Evolutionary conservation across 2,888 invertebrate species (phyloP), one percentile per base, ranked within the genome.

Genomic region (Heliconius ismenius): DNA sequence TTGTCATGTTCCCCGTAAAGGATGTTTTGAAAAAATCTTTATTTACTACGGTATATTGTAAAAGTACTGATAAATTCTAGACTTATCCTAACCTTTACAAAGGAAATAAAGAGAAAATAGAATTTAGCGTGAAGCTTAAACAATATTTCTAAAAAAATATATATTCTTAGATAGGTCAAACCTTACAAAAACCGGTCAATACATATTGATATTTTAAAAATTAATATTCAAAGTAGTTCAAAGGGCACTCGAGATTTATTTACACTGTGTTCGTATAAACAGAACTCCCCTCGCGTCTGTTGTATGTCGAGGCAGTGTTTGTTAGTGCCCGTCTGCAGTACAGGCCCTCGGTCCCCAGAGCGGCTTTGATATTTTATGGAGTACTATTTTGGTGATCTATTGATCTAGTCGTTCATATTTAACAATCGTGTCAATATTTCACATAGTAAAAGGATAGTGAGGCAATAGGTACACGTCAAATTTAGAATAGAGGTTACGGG

Each of bases 281-380:
- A 92, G 91, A 91, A 88, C 84, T 86, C 87, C 85, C 86, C 85
- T 82, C 82, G 85, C 90, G 90, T 93, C 93, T 93, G 93, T 87
- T 92, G 91, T 90, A 86, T 92, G 88, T 93, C 93, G 83, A 80
- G 81, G 86, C 83, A 81, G 82, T 93, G 93, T 93, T 93, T 93
- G 91, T 92, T 91, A 84, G 86, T 88, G 84, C 85, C 86, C 85
- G 91, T 90, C 83, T 77, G 85, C 83, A 65, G 74, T 84, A 87
- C 86, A 86, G 81, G 85, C 89, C 87, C 88, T 86, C 85, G 84
- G 84, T 84, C 83, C 86, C 81, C 70, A 76, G 76, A 80, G 79
- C 79, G 77, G 79, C 80, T 89, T 89, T 89, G 86, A 86, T 87
- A 88, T 85, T 87, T 82, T 86, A 85, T 86, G 84, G 83, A 85